phyloP scores from a whole-genome alignment of 2,888 invertebrate species.

The Lomographa bimaculata region DNA sequence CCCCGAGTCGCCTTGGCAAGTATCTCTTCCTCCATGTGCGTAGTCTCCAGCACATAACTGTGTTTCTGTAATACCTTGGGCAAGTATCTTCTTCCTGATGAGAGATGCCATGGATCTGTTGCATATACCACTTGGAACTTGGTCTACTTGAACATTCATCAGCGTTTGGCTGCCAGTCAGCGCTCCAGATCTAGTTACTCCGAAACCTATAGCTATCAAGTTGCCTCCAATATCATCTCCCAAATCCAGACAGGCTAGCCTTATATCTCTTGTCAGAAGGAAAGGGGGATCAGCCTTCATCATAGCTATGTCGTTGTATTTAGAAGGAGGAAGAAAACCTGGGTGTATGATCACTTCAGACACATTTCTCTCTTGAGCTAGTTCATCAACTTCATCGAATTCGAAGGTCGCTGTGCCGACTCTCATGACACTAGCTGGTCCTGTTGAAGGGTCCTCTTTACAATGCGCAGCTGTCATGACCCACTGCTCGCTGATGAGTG shows the following conservation, averaged over 20 bases:
- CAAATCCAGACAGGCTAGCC: slow-evolving; percentile 85
- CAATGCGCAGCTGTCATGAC: slow-evolving; percentile 77
- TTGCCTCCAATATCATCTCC: slow-evolving; percentile 47
- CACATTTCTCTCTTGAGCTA: slow-evolving; percentile 79
- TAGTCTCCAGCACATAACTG: slow-evolving; percentile 78
- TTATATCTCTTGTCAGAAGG: slow-evolving; percentile 75
- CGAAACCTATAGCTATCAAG: slow-evolving; percentile 86
- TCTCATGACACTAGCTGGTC: slow-evolving; percentile 75
- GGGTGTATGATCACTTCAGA: slow-evolving; percentile 78
- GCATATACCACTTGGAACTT: slow-evolving; percentile 54
- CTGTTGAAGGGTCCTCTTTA: slow-evolving; percentile 63
- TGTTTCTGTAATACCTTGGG: slow-evolving; percentile 56
- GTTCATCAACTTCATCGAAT: slow-evolving; percentile 70
- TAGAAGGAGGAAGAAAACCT: slow-evolving; percentile 78
- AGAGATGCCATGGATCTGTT: slow-evolving; percentile 67
- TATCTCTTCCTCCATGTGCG: slow-evolving; percentile 69
- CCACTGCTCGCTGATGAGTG: slow-evolving; percentile 67
- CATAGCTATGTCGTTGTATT: slow-evolving; percentile 87
- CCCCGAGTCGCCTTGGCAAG: slow-evolving; percentile 79
- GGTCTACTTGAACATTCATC: slow-evolving; percentile 76
- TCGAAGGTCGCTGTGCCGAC: slow-evolving; percentile 82
- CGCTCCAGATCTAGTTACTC: slow-evolving; percentile 76
- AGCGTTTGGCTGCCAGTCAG: slow-evolving; percentile 65
- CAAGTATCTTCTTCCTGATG: slow-evolving; percentile 60
- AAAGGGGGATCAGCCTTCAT: slow-evolving; percentile 79